Conservation (phyloP, 2,113 vertebrate genomes). For the Turnix velox region DNA sequence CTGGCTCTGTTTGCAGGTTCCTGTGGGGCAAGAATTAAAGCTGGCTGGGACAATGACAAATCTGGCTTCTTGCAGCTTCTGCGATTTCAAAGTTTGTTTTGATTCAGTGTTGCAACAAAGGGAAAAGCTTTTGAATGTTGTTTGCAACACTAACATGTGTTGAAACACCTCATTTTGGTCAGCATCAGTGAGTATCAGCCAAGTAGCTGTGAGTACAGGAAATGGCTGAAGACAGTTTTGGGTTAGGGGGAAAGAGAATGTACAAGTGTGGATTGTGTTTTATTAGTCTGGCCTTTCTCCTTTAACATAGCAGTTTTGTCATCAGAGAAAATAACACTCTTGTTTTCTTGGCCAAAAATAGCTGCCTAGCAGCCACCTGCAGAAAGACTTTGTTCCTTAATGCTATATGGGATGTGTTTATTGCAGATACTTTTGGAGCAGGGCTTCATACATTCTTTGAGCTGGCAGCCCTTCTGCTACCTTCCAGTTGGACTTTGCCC, state of each 20-base stretch:
- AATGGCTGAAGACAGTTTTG: neutral
- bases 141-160: slow-evolving; percentile 7
- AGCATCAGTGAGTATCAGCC: neutral
- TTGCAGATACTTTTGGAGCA: rapidly evolving
- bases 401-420: rapidly evolving
- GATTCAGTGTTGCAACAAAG: slow-evolving; percentile 24
- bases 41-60: neutral
- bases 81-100: slow-evolving; percentile 45
- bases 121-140: slow-evolving; percentile 24
- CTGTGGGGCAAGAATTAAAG: neutral
- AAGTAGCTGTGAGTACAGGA: neutral
- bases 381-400: neutral
- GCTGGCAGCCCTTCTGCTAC: neutral
- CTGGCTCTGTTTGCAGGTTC: neutral
- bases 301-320: neutral
- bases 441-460: rapidly evolving
- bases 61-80: slow-evolving; percentile 11
- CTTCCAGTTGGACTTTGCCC: neutral
- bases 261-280: neutral
- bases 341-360: neutral
- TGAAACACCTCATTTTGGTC: slow-evolving; percentile 9
- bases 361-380: neutral
- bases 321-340: neutral
- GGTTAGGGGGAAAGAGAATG: neutral
- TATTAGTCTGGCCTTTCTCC: neutral